Evolutionary conservation across 2,888 invertebrate genomes (phyloP), one percentile per base, ranked within the genome.

Genomic region (Hypsopygia costalis): DNA sequence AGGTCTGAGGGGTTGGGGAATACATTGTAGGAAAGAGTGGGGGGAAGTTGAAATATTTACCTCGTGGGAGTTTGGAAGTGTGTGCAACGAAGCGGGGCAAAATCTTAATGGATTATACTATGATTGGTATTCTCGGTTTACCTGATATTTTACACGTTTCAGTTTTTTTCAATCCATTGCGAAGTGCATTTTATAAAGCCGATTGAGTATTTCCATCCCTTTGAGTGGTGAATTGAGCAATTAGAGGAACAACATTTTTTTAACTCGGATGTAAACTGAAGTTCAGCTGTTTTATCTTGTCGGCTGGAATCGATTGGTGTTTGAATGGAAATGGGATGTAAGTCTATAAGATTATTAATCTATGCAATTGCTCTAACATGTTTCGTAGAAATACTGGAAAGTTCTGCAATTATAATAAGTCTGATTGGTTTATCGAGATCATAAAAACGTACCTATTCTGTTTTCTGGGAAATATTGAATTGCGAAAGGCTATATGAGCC

Each of bases 51-150:
- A 81, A 80, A 87, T 86, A 86, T 87, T 86, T 87, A 85, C 87
- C 83, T 82, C 83, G 63, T 70, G 82, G 81, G 80, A 81, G 75
- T 83, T 81, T 72, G 76, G 74, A 81, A 86, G 80, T 81, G 81
- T 73, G 82, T 75, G 80, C 83, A 71, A 52, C 76, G 78, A 62
- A 69, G 79, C 78, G 81, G 47, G 60, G 76, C 72, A 61, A 85
- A 88, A 85, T 88, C 85, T 79, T 87, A 87, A 88, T 87, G 87
- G 86, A 88, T 88, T 86, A 87, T 82, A 74, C 64, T 78, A 80
- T 81, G 81, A 88, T 87, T 85, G 78, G 79, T 71, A 78, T 64
- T 69, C 69, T 77, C 69, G 69, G 61, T 69, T 76, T 80, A 81
- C 81, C 82, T 82, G 62, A 63, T 73, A 68, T 74, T 78, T 78